These are phyloP conservation scores for Mobula birostris DNA, from an alignment of 2,113 vertebrate species.

Conservation along the genomic window DNA sequence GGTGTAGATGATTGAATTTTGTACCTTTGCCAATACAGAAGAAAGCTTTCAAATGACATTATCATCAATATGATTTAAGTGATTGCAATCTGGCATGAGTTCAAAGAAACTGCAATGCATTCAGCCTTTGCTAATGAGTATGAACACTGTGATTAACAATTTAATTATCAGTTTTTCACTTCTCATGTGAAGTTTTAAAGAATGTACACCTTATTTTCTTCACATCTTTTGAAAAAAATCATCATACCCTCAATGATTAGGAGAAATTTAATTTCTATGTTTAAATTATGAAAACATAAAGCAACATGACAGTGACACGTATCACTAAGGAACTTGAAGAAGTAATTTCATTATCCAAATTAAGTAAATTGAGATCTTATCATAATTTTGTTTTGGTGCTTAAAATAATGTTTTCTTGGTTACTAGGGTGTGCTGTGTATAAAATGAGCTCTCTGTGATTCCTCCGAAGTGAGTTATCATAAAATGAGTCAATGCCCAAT, in stretches of 20 bases:
- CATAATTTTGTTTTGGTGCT: slow-evolving; percentile 35
- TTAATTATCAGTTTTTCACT: slow-evolving; percentile 47
- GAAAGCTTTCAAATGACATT: slow-evolving; percentile 36
- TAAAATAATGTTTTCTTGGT: slow-evolving; percentile 8
- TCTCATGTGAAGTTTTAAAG: background rate
- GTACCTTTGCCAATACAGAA: slow-evolving; percentile 29
- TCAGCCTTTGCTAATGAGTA: slow-evolving; percentile 64
- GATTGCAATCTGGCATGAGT: slow-evolving; percentile 60
- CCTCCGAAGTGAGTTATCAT: background rate
- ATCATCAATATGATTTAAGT: slow-evolving; percentile 63
- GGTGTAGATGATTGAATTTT: slow-evolving; percentile 30
- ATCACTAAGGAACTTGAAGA: slow-evolving; percentile 40
- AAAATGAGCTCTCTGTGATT: background rate
- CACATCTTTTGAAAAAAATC: background rate
- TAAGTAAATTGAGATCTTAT: slow-evolving; percentile 39
- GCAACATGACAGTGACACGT: slow-evolving; percentile 38
- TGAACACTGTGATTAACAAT: slow-evolving; percentile 58
- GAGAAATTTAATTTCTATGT: slow-evolving; percentile 14
- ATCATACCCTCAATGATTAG: background rate
- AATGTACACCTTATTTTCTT: background rate
- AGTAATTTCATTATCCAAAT: slow-evolving; percentile 40
- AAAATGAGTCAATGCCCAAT: background rate
- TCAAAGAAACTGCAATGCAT: slow-evolving; percentile 54
- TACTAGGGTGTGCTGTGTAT: background rate
- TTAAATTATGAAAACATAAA: slow-evolving; percentile 37